phyloP scores from a whole-genome alignment of 1,140 invertebrate species.

The Drosophila burlai region DNA sequence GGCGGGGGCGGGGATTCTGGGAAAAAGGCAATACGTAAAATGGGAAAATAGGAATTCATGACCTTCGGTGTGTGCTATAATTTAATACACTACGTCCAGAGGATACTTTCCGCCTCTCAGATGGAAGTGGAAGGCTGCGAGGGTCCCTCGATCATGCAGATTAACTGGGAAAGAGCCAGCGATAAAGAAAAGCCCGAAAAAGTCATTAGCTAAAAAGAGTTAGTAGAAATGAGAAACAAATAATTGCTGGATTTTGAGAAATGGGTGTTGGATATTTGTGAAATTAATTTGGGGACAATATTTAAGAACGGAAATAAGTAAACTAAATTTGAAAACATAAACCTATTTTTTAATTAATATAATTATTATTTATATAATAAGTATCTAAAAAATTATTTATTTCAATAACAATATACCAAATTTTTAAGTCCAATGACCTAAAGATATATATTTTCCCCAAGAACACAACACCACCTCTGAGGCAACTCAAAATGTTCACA shows the following conservation, averaged over 20 bases:
- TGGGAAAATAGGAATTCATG: conserved; percentile 81
- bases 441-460: not conserved
- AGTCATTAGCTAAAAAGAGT: conserved; percentile 44
- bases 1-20: not conserved
- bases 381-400: not conserved
- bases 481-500: not conserved
- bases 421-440: not conserved
- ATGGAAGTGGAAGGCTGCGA: not conserved
- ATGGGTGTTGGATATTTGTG: not conserved
- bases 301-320: not conserved
- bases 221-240: not conserved
- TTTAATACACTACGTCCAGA: conserved; percentile 74
- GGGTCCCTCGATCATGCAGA: conserved; percentile 18
- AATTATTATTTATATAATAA: not conserved
- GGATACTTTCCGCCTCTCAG: conserved; percentile 48
- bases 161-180: conserved; percentile 15
- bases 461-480: not conserved
- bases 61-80: conserved; percentile 82
- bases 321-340: too few species aligned
- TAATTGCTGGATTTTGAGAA: not conserved
- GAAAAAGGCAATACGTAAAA: conserved; percentile 79
- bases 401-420: not conserved
- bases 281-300: not conserved
- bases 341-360: too few species aligned
- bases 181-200: conserved; percentile 24